These are phyloP conservation scores for Apis dorsata DNA, from an alignment of 1,140 invertebrate genomes.

Conservation along the genomic window DNA sequence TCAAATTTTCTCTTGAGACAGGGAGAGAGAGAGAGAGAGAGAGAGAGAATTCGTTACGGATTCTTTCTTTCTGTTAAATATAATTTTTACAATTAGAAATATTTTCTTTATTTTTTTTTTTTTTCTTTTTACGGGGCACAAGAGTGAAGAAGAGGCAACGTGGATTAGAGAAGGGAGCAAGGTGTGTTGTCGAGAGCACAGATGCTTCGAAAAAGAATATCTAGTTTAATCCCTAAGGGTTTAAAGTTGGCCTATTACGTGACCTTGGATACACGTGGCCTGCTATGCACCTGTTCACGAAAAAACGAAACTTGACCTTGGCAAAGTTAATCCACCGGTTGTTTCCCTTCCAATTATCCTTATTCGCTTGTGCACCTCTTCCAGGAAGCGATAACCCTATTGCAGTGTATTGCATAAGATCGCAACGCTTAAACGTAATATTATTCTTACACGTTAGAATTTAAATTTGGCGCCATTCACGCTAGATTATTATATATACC, in stretches of 20 bases:
- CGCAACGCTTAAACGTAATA: neutral
- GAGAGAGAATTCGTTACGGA: neutral
- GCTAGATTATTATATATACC: no score
- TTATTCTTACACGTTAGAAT: no score
- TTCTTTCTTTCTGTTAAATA: no score
- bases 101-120: no score
- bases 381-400: constrained; percentile 28
- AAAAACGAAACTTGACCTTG: constrained; percentile 39
- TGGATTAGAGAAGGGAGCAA: neutral
- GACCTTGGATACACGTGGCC: constrained; percentile 55
- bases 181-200: constrained; percentile 9
- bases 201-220: neutral
- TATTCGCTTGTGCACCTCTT: constrained; percentile 13
- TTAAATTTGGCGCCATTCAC: no score
- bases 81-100: no score
- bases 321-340: constrained; percentile 41
- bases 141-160: neutral
- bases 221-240: constrained; percentile 19
- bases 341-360: constrained; percentile 32
- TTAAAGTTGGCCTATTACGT: constrained; percentile 36
- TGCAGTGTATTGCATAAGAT: constrained; percentile 17
- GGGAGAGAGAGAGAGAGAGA: no score
- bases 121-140: neutral
- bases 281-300: constrained; percentile 52
- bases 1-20: no score